These are phyloP conservation scores for Pseudomugil tenellus DNA, from an alignment of 2,797 vertebrate genomes.

Conservation along the genomic window DNA sequence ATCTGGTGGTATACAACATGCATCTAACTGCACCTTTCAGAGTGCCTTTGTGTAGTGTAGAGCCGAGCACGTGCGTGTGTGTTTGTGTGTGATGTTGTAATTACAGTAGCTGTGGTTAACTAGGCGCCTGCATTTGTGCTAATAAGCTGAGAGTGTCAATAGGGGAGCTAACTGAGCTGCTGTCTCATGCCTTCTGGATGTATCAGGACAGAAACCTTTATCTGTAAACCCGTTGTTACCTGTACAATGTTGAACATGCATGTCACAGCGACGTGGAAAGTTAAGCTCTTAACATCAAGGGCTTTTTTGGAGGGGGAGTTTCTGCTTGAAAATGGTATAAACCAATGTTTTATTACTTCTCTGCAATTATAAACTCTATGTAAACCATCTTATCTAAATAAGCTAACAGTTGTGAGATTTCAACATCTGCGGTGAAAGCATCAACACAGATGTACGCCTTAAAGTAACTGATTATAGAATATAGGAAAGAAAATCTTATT, in stretches of 20 bases:
- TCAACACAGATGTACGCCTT: no score
- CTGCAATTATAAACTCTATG: no score
- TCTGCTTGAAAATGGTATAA: no score
- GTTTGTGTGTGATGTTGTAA: slow-evolving; percentile 45
- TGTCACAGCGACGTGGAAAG: neutral
- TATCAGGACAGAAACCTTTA: slow-evolving; percentile 56
- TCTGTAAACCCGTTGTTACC: slow-evolving; percentile 63
- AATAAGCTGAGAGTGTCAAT: slow-evolving; percentile 78
- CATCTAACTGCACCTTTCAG: slow-evolving; percentile 26
- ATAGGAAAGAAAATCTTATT: no score
- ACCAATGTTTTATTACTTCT: no score
- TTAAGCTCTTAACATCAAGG: no score
- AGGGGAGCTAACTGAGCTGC: slow-evolving; percentile 63
- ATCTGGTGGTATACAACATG: slow-evolving; percentile 42
- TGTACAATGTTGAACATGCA: slow-evolving; percentile 7
- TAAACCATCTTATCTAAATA: no score
- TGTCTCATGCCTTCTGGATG: slow-evolving; percentile 62
- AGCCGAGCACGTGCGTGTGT: neutral
- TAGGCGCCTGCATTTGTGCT: slow-evolving; percentile 71
- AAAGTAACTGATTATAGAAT: no score
- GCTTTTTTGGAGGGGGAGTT: no score
- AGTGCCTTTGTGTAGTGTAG: slow-evolving; percentile 24
- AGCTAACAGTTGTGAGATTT: no score
- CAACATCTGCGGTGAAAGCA: no score
- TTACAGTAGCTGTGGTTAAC: slow-evolving; percentile 74